Percentiles rank a stretch among this genome's conserved stretches.
These are phyloP conservation scores for Amiota mariae DNA, from an alignment of 2,888 invertebrate species.

Conservation along the genomic window DNA sequence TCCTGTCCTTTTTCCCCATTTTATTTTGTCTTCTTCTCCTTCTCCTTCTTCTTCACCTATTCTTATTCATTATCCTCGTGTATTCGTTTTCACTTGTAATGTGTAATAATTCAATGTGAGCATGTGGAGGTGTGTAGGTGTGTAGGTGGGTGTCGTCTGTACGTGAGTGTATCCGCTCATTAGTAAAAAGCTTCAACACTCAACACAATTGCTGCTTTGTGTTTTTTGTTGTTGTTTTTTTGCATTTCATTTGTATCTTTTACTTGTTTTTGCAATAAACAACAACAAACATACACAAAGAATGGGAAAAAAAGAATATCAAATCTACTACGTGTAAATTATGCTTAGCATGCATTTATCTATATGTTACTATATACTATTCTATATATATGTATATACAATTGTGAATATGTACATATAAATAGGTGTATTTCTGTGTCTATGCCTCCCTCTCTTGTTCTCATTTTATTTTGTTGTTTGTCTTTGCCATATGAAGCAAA, in stretches of 20 bases:
- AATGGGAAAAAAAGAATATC: too few species aligned
- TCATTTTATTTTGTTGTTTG: too few species aligned
- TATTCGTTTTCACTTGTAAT: neutral
- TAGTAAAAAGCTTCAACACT: conserved; percentile 49
- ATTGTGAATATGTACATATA: too few species aligned
- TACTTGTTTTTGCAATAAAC: too few species aligned
- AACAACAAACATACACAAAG: too few species aligned
- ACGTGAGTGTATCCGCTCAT: conserved; percentile 53
- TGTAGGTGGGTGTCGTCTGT: conserved; percentile 26
- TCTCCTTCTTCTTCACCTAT: too few species aligned
- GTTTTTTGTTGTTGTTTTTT: conserved; percentile 2
- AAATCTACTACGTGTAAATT: neutral
- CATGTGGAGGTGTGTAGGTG: neutral
- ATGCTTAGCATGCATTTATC: too few species aligned
- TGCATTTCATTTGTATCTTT: conserved; percentile 11
- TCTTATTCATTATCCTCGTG: too few species aligned
- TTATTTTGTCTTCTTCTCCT: too few species aligned
- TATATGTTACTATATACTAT: too few species aligned
- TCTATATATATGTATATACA: too few species aligned
- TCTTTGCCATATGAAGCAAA: neutral
- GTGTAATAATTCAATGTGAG: neutral
- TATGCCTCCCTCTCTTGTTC: neutral
- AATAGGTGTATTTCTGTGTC: neutral
- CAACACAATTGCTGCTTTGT: conserved; percentile 45
- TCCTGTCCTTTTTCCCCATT: too few species aligned